Percentiles rank a stretch among this genome's conserved stretches.
These are phyloP conservation scores for Andrena camellia DNA, from an alignment of 2,888 invertebrate genomes.

Conservation along the genomic window DNA sequence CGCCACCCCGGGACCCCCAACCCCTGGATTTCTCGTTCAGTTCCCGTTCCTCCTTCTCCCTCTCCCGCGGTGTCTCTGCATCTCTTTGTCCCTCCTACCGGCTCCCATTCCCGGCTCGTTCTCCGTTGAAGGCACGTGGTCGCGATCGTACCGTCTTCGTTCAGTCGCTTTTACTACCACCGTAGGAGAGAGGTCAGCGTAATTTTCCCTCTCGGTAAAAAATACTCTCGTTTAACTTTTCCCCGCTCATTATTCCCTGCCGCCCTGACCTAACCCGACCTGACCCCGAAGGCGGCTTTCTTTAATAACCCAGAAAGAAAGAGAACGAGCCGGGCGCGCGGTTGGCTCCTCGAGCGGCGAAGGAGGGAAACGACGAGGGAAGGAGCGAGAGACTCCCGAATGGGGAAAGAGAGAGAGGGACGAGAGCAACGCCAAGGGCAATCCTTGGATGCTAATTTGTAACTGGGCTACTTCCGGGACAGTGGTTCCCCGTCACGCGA, in stretches of 20 bases:
- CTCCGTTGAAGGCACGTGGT: constrained; percentile 51
- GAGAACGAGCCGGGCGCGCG: constrained; percentile 57
- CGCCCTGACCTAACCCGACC: constrained; percentile 83
- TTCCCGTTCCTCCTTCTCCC: constrained; percentile 53
- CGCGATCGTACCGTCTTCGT: constrained; percentile 61
- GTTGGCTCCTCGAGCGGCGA: constrained; percentile 37
- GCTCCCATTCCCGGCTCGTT: constrained; percentile 39
- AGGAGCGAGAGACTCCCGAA: constrained; percentile 51
- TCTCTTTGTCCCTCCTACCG: constrained; percentile 31
- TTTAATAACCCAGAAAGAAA: constrained; percentile 82
- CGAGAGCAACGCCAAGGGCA: constrained; percentile 81
- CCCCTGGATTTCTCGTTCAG: constrained; percentile 71
- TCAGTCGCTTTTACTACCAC: constrained; percentile 70
- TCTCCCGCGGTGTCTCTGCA: constrained; percentile 18
- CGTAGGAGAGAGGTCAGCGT: constrained; percentile 72
- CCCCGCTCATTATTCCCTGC: constrained; percentile 82
- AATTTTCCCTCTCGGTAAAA: constrained; percentile 82
- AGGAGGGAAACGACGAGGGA: constrained; percentile 53
- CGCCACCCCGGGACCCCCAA: constrained; percentile 67
- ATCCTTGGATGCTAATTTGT: constrained; percentile 84
- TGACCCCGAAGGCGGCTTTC: constrained; percentile 83
- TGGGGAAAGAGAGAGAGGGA: constrained; percentile 61
- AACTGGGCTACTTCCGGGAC: constrained; percentile 83
- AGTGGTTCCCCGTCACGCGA: constrained; percentile 79
- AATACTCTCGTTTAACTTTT: constrained; percentile 84